phyloP scores from a whole-genome alignment of 2,888 invertebrate genomes.

The Mythimna ferrago region DNA sequence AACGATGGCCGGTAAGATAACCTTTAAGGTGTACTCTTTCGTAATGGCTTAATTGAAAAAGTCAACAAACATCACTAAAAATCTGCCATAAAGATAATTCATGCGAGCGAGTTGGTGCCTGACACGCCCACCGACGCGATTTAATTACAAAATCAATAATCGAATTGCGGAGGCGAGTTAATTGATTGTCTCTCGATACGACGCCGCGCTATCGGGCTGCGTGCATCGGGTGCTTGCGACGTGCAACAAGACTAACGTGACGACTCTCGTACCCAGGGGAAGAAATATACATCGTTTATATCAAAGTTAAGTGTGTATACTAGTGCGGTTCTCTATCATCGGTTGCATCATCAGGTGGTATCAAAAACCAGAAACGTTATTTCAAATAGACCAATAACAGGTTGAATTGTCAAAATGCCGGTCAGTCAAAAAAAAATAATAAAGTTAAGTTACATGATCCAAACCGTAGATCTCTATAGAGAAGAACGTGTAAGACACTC shows the following conservation, averaged over 20 bases:
- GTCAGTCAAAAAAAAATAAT: too few relatives aligned
- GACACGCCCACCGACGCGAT: slow-evolving; percentile 83
- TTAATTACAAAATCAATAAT: slow-evolving; percentile 90
- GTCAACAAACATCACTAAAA: slow-evolving; percentile 76
- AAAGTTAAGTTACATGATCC: too few relatives aligned
- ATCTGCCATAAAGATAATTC: slow-evolving; percentile 74
- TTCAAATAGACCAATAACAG: too few relatives aligned
- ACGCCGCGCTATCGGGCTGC: slow-evolving; percentile 79
- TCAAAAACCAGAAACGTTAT: too few relatives aligned
- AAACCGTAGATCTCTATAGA: too few relatives aligned
- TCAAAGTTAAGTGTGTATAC: slow-evolving; percentile 41
- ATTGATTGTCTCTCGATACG: slow-evolving; percentile 85
- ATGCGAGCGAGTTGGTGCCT: slow-evolving; percentile 66
- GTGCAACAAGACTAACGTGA: slow-evolving; percentile 57
- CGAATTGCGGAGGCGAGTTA: slow-evolving; percentile 82
- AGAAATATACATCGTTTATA: slow-evolving; percentile 52
- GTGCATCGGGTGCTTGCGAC: slow-evolving; percentile 74
- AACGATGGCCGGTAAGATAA: slow-evolving; percentile 58
- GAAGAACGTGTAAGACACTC: too few relatives aligned
- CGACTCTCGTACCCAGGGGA: slow-evolving; percentile 49
- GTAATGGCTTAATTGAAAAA: slow-evolving; percentile 79
- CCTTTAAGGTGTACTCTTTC: slow-evolving; percentile 56
- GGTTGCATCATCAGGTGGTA: too few relatives aligned
- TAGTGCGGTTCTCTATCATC: too few relatives aligned
- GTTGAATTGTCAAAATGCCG: too few relatives aligned